phyloP scores from a whole-genome alignment of 2,113 vertebrate genomes.

The Cyprichromis sp. region DNA sequence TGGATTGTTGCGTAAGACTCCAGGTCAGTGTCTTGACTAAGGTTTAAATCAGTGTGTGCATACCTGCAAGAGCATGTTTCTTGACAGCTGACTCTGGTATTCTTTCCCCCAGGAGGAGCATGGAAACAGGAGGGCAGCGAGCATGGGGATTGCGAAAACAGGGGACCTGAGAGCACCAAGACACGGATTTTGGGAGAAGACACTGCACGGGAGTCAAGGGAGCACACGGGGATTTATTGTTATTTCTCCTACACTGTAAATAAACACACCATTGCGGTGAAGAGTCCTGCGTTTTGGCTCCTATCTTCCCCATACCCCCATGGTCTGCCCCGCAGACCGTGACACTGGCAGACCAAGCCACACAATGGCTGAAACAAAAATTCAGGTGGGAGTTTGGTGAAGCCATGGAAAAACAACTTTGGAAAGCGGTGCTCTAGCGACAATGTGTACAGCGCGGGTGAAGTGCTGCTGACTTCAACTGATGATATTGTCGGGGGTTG shows the following conservation, averaged over 20 bases:
- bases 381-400: not conserved
- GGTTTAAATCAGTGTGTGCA: too few relatives aligned
- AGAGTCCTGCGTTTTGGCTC: not conserved
- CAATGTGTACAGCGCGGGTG: not conserved
- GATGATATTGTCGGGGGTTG: not conserved
- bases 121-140: too few relatives aligned
- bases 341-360: not conserved
- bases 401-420: not conserved
- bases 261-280: not conserved
- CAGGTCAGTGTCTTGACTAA: too few relatives aligned
- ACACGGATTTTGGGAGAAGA: not conserved
- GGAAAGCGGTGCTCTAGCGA: not conserved
- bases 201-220: not conserved
- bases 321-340: accelerated
- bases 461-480: not conserved
- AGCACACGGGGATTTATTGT: not conserved
- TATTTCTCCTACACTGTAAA: not conserved
- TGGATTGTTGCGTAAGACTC: too few relatives aligned
- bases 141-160: too few relatives aligned
- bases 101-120: too few relatives aligned
- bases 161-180: too few relatives aligned
- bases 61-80: too few relatives aligned
- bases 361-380: not conserved
- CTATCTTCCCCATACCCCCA: accelerated
- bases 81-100: too few relatives aligned